Base-by-base conservation (phyloP, 2,113 vertebrate species). In the Podiceps cristatus region DNA sequence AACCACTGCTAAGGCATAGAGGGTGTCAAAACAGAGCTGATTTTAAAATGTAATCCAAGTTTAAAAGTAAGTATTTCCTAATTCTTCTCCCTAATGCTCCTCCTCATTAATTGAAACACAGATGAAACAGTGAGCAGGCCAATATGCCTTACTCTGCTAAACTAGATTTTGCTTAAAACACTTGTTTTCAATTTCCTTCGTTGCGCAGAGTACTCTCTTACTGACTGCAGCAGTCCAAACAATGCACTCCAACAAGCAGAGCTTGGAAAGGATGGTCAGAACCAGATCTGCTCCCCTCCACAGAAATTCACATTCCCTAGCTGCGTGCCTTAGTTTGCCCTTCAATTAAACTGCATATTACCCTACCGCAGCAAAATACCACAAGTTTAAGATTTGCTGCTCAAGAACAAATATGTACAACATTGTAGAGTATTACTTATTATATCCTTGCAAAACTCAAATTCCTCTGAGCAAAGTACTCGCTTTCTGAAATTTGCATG, bases 151-250 rank as follows among this genome's bases (percentile, higher is more conserved):
- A 5, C 45, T 55, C 91, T 10, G 20, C 22, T 63, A 10, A 63
- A 29, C 1, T 1, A 2, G 9, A 18, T 50, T 58, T 60, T 52
- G 40, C 6, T 50, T 37, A 19, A 42, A 86, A 37, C 31, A 6
- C 2, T n/a, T 35, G 10, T 22, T 74, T 67, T 27, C 19, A 7
- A 16, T 66, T 81, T 58, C 47, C n/a, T 29, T 67, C 63, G 0
- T 1, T 8, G 22, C 2, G 1, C 44, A 24, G 15, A 71, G n/a
- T 7, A 28, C 20, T 22, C 80, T 22, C 4, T 14, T 6, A 16
- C 37, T 2, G 0, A 28, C 27, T 14, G 37, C 68, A 84, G 67
- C 44, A 71, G 37, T 8, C 20, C 15, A 17, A 76, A 29, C 66
- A 52, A 10, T 1, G 2, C 29, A 11, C 28, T 49, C n/a, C 86